phyloP scores from a whole-genome alignment of 2,888 invertebrate species.

The Melinaea marsaeus region DNA sequence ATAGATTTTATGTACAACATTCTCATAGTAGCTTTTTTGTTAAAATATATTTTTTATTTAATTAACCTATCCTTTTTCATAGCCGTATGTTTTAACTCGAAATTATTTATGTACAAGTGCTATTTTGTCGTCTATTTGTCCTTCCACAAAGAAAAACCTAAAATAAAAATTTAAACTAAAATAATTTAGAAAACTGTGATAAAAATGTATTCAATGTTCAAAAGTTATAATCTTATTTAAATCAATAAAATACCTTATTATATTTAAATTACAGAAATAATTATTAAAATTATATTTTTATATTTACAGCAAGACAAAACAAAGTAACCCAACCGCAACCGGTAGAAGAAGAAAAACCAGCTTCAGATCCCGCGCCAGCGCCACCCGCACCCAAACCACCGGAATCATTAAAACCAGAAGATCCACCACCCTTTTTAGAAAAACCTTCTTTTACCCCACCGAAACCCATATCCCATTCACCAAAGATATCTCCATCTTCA shows the following conservation, averaged over 20 bases:
- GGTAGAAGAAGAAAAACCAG: conserved; percentile 41
- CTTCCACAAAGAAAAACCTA: too few species aligned
- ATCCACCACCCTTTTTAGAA: conserved; percentile 46
- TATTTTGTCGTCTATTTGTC: too few species aligned
- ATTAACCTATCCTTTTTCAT: too few species aligned
- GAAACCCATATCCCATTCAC: conserved; percentile 60
- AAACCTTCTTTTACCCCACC: conserved; percentile 52
- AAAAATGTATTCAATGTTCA: conserved; percentile 9
- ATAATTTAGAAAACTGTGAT: too few species aligned
- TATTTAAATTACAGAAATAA: neutral
- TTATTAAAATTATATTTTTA: conserved; percentile 23
- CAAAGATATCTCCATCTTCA: conserved; percentile 71
- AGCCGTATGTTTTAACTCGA: too few species aligned
- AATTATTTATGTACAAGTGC: too few species aligned
- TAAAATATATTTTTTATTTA: too few species aligned
- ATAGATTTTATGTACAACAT: too few species aligned
- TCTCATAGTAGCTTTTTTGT: too few species aligned
- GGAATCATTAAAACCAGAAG: conserved; percentile 51
- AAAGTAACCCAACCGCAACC: conserved; percentile 30
- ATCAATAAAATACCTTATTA: neutral
- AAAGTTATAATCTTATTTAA: conserved; percentile 5
- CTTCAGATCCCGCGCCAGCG: conserved; percentile 30
- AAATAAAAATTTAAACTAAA: too few species aligned
- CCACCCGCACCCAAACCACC: conserved; percentile 46
- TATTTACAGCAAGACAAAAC: conserved; percentile 38